Conservation (phyloP, 2,113 vertebrate species). For the Lanius collurio region DNA sequence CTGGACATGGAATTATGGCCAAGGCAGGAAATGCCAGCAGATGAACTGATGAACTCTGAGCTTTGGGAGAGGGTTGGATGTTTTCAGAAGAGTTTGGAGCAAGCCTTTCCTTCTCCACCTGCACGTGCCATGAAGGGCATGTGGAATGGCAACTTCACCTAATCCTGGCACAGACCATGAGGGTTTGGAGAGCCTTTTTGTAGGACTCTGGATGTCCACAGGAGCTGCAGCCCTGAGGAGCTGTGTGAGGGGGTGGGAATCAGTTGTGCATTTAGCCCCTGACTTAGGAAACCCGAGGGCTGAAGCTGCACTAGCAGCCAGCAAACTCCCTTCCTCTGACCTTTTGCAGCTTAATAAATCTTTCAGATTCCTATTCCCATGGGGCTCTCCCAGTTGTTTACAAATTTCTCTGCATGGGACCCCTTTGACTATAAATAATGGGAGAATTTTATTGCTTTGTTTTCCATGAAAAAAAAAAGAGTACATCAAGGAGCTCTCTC, state of each 20-base stretch:
- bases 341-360: slow-evolving; percentile 44
- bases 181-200: background rate
- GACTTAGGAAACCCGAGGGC: background rate
- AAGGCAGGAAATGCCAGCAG: background rate
- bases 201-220: background rate
- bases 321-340: slow-evolving; percentile 64
- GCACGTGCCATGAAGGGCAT: background rate
- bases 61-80: background rate
- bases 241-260: background rate
- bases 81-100: background rate
- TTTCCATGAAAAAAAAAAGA: slow-evolving; percentile 2
- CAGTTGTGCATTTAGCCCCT: background rate
- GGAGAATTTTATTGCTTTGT: slow-evolving; percentile 34
- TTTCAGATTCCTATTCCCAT: slow-evolving; percentile 34
- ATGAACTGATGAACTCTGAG: background rate
- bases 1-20: background rate
- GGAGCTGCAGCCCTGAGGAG: background rate
- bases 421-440: slow-evolving; percentile 42
- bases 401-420: slow-evolving; percentile 46
- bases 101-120: background rate
- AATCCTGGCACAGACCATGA: background rate
- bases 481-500: slow-evolving; percentile 37
- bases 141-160: background rate
- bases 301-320: background rate
- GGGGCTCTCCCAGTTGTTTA: slow-evolving; percentile 53